phyloP scores from a whole-genome alignment of 2,797 vertebrate species.

The Ibycter americanus region DNA sequence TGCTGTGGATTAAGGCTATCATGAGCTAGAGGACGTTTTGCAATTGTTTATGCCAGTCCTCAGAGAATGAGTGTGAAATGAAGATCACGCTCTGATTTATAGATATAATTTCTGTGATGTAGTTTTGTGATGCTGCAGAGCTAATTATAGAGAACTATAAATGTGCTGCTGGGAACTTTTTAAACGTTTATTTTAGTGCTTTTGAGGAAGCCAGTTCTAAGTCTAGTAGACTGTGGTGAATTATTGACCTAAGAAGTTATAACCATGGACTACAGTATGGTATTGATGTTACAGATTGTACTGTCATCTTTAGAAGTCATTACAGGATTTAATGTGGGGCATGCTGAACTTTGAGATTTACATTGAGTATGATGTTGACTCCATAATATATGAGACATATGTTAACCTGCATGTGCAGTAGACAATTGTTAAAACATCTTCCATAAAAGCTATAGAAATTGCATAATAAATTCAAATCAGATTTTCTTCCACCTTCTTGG shows the following conservation, averaged over 20 bases:
- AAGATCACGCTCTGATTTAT: not conserved
- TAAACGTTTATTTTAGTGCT: not conserved
- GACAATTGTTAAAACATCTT: not conserved
- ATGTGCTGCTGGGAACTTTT: not conserved
- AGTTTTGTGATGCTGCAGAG: not conserved
- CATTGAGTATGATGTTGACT: not conserved
- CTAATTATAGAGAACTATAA: slow-evolving; percentile 43
- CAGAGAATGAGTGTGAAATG: not conserved
- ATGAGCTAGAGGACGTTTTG: not conserved
- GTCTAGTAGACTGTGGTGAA: slow-evolving; percentile 28
- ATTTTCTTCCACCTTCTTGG: not conserved
- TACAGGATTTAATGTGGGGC: not conserved
- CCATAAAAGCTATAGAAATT: not conserved
- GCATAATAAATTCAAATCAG: not conserved
- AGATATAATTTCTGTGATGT: not conserved
- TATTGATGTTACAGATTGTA: slow-evolving; percentile 37
- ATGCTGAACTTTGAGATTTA: slow-evolving; percentile 41
- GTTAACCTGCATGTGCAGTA: not conserved
- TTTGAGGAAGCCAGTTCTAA: slow-evolving; percentile 9
- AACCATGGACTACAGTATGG: not conserved
- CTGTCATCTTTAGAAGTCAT: not conserved
- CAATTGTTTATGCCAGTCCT: not conserved
- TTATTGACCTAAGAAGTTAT: slow-evolving; percentile 54
- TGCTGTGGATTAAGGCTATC: not conserved
- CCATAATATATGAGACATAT: not conserved